These are phyloP conservation scores for Ganaspis sp. DNA, from an alignment of 1,140 invertebrate species.

Conservation along the genomic window DNA sequence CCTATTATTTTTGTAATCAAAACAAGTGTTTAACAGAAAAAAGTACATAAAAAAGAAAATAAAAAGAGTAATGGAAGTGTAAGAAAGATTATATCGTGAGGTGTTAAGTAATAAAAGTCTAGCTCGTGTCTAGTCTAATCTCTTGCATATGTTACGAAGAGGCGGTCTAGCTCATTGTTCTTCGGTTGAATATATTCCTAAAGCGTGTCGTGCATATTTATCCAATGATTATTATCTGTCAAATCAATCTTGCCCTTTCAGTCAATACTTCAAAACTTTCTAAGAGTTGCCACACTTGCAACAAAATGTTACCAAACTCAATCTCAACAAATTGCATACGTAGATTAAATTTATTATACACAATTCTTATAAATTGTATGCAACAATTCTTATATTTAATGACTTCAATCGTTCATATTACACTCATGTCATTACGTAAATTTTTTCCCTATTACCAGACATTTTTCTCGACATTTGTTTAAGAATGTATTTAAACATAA, in stretches of 20 bases:
- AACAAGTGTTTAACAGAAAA: too few species aligned
- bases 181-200: background rate
- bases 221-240: background rate
- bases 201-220: constrained; percentile 19
- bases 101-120: constrained; percentile 24
- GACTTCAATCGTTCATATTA: too few species aligned
- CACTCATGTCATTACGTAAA: too few species aligned
- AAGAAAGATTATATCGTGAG: background rate
- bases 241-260: constrained; percentile 13
- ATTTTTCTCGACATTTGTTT: too few species aligned
- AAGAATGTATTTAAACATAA: too few species aligned
- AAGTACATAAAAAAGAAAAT: background rate
- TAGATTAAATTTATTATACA: too few species aligned
- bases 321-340: too few species aligned
- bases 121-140: constrained; percentile 20
- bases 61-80: background rate
- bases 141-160: constrained; percentile 15
- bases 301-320: background rate
- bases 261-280: constrained; percentile 6
- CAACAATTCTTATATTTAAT: too few species aligned
- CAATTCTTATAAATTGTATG: too few species aligned
- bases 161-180: constrained; percentile 21
- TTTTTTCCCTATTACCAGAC: too few species aligned
- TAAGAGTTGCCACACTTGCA: background rate
- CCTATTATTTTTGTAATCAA: too few species aligned